These are phyloP conservation scores for Plusia festucae DNA, from an alignment of 2,888 invertebrate species.

Conservation along the genomic window DNA sequence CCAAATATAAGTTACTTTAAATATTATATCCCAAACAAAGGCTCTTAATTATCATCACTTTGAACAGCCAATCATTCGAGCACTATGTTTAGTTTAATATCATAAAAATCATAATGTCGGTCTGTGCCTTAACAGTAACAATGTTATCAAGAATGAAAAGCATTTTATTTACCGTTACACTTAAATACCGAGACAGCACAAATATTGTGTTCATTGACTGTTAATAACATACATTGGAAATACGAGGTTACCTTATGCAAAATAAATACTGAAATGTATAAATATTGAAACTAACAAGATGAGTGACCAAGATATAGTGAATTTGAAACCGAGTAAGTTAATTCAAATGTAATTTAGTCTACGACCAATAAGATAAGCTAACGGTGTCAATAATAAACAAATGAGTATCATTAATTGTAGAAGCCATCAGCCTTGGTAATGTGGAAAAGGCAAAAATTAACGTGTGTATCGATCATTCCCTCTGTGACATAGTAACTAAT, in stretches of 20 bases:
- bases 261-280: neutral
- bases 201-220: neutral
- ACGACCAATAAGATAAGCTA: neutral
- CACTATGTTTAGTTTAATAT: neutral
- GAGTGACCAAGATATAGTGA: constrained; percentile 39
- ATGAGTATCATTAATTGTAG: neutral
- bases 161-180: constrained; percentile 4
- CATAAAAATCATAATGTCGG: neutral
- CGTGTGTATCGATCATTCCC: neutral
- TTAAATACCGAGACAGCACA: neutral
- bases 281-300: constrained; percentile 46
- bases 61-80: neutral
- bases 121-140: neutral
- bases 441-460: neutral
- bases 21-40: too few relatives aligned
- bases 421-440: neutral
- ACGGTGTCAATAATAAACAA: neutral
- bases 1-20: too few relatives aligned
- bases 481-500: too few relatives aligned
- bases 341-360: neutral
- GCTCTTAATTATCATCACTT: too few relatives aligned
- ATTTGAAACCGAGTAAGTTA: constrained; percentile 57
- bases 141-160: constrained; percentile 1
- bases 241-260: neutral
- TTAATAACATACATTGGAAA: neutral